Conservation (phyloP, 2,797 vertebrate species). For the Chlorospingus flavigularis region DNA sequence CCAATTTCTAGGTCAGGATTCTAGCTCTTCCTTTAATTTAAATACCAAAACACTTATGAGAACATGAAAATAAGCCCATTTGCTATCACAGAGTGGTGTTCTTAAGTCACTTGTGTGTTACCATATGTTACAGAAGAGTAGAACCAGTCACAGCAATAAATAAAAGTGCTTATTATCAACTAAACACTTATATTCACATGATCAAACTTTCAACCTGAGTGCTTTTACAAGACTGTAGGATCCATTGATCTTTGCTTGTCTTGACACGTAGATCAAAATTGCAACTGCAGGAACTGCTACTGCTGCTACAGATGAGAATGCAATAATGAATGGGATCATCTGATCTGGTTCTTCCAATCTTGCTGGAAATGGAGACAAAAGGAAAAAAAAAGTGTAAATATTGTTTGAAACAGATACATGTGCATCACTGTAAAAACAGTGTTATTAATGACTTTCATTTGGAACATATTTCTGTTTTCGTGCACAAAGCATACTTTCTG, state of each 20-base stretch:
- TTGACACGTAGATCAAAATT: constrained; percentile 71
- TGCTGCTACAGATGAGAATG: constrained; percentile 60
- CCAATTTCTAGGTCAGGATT: background rate
- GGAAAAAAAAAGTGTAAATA: background rate
- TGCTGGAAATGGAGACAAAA: constrained; percentile 63
- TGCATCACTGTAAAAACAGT: background rate
- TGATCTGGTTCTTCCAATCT: constrained; percentile 31
- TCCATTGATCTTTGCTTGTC: constrained; percentile 75
- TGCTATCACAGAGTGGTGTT: background rate
- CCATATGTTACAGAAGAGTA: background rate
- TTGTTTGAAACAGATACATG: background rate
- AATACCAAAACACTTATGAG: background rate
- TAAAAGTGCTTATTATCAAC: background rate
- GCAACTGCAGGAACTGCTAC: constrained; percentile 64
- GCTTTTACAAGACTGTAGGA: constrained; percentile 79
- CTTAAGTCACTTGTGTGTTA: background rate
- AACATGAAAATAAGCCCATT: background rate
- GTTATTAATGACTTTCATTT: background rate
- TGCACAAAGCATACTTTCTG: background rate
- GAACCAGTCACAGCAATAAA: constrained; percentile 20
- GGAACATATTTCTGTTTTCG: background rate
- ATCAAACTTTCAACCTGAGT: constrained; percentile 70
- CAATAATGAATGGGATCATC: constrained; percentile 55
- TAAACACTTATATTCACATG: background rate
- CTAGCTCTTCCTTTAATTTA: background rate